phyloP scores from a whole-genome alignment of 2,113 vertebrate genomes.

The Ranitomeya variabilis region DNA sequence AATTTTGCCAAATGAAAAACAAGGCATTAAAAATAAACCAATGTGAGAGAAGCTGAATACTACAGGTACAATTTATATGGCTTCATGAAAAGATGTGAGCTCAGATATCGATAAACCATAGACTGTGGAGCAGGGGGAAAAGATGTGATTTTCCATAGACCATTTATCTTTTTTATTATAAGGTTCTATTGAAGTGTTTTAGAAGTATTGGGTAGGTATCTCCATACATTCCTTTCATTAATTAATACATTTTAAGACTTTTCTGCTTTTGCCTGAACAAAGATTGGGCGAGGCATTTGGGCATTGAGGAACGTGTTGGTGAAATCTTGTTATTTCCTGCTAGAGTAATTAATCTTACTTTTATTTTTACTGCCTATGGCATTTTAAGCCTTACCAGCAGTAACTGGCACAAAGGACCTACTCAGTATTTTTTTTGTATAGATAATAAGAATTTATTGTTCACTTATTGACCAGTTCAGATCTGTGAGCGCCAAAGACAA shows the following conservation, averaged over 20 bases:
- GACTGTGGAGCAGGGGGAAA: neutral
- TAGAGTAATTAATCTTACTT: neutral
- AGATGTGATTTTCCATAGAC: neutral
- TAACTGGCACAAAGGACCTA: neutral
- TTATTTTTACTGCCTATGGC: neutral
- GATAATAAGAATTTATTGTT: neutral
- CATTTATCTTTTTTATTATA: neutral
- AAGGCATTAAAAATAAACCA: too few species aligned
- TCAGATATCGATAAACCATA: neutral
- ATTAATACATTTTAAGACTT: neutral
- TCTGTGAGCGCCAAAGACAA: neutral
- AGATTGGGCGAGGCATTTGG: neutral
- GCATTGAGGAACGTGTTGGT: neutral
- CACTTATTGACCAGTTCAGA: neutral
- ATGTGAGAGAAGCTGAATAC: neutral
- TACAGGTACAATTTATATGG: neutral
- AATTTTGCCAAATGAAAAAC: too few species aligned
- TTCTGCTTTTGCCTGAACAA: neutral
- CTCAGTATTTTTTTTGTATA: neutral
- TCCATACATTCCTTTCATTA: neutral
- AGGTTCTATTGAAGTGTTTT: neutral
- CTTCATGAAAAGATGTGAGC: neutral
- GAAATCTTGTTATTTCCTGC: neutral
- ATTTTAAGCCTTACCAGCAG: neutral
- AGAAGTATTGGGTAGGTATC: neutral